Percentiles rank a stretch among this genome's conserved stretches.
These are phyloP conservation scores for Euschistus heros DNA, from an alignment of 1,140 invertebrate species.

Conservation along the genomic window DNA sequence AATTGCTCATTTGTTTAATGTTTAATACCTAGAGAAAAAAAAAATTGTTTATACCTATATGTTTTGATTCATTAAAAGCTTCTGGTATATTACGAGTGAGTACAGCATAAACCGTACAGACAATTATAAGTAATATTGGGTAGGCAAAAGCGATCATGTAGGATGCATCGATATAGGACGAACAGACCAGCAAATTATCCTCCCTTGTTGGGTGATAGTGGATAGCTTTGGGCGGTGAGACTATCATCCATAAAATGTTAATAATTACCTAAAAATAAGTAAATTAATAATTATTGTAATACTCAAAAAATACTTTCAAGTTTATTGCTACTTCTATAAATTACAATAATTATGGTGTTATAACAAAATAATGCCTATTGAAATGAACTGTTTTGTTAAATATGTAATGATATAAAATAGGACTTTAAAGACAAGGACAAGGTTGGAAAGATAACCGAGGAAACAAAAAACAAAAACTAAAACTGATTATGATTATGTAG, in stretches of 20 bases:
- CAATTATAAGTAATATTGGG: slow-evolving; percentile 59
- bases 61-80: slow-evolving; percentile 62
- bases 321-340: too few species aligned
- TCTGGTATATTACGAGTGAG: slow-evolving; percentile 64
- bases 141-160: slow-evolving; percentile 63
- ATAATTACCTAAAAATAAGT: slow-evolving; percentile 54
- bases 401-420: too few species aligned
- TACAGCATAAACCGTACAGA: slow-evolving; percentile 63
- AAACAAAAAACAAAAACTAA: too few species aligned
- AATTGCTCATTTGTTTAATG: too few species aligned
- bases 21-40: too few species aligned
- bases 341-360: too few species aligned
- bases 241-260: slow-evolving; percentile 75
- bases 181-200: slow-evolving; percentile 80
- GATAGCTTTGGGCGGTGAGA: slow-evolving; percentile 73
- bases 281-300: background rate
- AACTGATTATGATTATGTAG: too few species aligned
- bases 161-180: slow-evolving; percentile 71
- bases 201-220: slow-evolving; percentile 79
- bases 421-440: too few species aligned
- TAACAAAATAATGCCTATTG: too few species aligned
- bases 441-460: too few species aligned
- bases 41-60: slow-evolving; percentile 43
- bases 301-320: too few species aligned
- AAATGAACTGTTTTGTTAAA: too few species aligned